phyloP scores from a whole-genome alignment of 2,888 invertebrate species.

The Lochmaea crataegi region DNA sequence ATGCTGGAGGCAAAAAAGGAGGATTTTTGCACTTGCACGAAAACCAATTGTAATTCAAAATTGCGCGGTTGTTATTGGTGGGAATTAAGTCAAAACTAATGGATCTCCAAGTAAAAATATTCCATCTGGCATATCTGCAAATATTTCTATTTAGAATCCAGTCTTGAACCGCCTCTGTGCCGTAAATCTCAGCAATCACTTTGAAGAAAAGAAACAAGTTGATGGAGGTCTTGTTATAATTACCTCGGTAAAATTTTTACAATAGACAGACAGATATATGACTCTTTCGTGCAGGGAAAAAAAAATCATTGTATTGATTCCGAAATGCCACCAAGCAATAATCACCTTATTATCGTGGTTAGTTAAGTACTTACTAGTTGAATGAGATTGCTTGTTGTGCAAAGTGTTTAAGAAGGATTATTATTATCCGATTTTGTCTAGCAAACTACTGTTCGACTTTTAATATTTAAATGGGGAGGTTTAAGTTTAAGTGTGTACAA shows the following conservation, averaged over 20 bases:
- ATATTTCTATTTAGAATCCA: too few species aligned
- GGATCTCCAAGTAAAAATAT: too few species aligned
- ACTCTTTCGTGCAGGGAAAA: constrained; percentile 19
- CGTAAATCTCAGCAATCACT: constrained; percentile 48
- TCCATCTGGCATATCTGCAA: too few species aligned
- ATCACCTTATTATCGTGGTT: constrained; percentile 33
- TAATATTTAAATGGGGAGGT: neutral
- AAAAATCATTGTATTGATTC: constrained; percentile 34
- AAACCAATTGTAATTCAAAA: too few species aligned
- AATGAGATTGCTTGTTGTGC: constrained; percentile 30
- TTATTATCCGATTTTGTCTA: constrained; percentile 32
- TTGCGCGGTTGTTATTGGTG: too few species aligned
- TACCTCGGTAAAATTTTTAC: constrained; percentile 45
- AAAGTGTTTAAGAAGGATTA: constrained; percentile 40
- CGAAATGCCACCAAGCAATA: constrained; percentile 40
- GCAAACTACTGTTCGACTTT: neutral
- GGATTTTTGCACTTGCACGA: too few species aligned
- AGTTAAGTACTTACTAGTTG: constrained; percentile 17
- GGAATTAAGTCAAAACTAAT: too few species aligned
- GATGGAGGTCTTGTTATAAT: constrained; percentile 51
- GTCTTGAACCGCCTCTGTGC: neutral
- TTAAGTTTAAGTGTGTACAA: constrained; percentile 1
- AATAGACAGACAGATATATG: constrained; percentile 37
- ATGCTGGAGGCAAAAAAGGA: too few species aligned
- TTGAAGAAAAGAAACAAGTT: constrained; percentile 40